Conservation (phyloP, 2,888 invertebrate species). For the Eristalis intricaria region DNA sequence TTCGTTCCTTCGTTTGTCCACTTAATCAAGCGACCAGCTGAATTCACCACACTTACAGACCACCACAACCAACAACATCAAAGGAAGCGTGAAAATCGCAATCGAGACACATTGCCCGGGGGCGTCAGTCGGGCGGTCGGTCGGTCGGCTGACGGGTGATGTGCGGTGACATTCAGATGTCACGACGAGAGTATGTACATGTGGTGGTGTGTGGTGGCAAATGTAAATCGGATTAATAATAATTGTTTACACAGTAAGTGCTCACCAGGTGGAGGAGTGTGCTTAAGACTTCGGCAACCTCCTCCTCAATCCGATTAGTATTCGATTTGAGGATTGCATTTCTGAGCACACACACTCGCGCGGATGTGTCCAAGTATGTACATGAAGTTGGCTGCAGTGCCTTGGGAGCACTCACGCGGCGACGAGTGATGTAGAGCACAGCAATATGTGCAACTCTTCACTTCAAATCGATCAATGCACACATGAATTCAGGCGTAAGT, state of each 20-base stretch:
- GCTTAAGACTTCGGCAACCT: constrained; percentile 1
- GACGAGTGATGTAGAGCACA: background rate
- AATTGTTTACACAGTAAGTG: constrained; percentile 34
- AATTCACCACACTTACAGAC: background rate
- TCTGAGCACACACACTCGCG: background rate
- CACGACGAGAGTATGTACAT: background rate
- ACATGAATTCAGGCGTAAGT: background rate
- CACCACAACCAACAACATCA: constrained; percentile 4
- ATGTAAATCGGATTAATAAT: constrained; percentile 53
- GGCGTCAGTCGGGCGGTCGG: background rate
- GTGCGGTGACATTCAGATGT: background rate
- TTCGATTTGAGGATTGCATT: constrained; percentile 7
- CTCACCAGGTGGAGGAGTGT: constrained; percentile 2
- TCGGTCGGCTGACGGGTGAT: constrained; percentile 12
- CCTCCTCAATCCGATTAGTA: constrained; percentile 40
- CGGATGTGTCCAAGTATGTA: too few relatives aligned
- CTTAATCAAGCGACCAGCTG: constrained; percentile 22
- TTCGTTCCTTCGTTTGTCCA: background rate
- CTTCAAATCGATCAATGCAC: constrained; percentile 21
- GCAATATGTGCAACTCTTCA: constrained; percentile 2
- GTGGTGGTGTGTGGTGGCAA: too few relatives aligned
- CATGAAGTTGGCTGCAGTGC: background rate
- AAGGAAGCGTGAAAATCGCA: constrained; percentile 15
- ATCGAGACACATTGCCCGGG: constrained; percentile 19
- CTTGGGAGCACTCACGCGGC: constrained; percentile 12